Evolutionary conservation across 1,140 invertebrate species (phyloP).

Genomic region (Cryptotermes secundus): DNA sequence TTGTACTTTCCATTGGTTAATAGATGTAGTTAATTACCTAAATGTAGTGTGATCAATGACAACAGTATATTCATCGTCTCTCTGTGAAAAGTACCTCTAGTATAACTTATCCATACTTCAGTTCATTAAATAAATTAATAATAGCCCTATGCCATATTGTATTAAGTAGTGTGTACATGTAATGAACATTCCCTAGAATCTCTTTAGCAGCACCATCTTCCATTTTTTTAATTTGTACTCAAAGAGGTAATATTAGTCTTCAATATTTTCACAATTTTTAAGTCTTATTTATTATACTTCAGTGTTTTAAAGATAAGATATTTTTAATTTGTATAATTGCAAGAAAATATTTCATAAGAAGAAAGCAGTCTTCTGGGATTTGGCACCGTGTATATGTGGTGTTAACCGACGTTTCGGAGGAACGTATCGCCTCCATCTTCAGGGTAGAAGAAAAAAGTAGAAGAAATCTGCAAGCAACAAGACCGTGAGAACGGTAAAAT

Average conservation of each 20-base stretch:
- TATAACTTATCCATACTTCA: not conserved
- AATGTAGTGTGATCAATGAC: not conserved
- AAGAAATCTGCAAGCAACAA: too few species aligned
- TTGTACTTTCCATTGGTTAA: not conserved
- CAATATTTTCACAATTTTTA: not conserved
- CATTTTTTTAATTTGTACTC: not conserved
- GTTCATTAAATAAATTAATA: not conserved
- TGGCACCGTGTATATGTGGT: too few species aligned
- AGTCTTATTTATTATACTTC: slow-evolving; percentile 2
- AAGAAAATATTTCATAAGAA: not conserved
- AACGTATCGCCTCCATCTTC: too few species aligned
- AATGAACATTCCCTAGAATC: not conserved
- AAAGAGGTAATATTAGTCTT: not conserved
- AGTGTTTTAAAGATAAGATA: not conserved
- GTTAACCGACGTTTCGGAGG: too few species aligned
- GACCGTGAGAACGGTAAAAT: too few species aligned
- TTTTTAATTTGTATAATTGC: not conserved
- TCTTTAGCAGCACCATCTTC: not conserved
- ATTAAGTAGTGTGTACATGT: not conserved
- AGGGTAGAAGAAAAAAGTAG: too few species aligned
- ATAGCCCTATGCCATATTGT: not conserved
- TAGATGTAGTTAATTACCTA: not conserved
- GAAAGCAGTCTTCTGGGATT: too few species aligned
- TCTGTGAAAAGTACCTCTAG: not conserved
- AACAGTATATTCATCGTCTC: not conserved